Evolutionary conservation across 1,140 invertebrate genomes (phyloP).

Genomic region (Trachelipus rathkii): DNA sequence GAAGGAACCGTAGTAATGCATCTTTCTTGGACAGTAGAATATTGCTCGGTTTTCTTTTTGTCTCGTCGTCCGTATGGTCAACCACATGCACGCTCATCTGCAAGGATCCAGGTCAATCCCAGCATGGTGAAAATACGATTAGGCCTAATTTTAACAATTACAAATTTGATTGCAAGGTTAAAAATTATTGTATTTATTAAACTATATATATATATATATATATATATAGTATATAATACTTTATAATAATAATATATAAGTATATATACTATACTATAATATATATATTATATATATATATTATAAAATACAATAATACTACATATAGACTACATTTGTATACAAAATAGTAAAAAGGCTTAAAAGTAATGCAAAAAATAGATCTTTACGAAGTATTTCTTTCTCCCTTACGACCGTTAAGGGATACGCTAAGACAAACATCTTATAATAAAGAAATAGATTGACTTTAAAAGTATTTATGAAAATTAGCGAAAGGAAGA

Average conservation of each 20-base stretch:
- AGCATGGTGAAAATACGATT: too few relatives aligned
- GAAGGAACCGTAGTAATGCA: too few relatives aligned
- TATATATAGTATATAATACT: slow-evolving; percentile 1
- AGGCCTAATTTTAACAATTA: too few relatives aligned
- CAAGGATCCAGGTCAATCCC: too few relatives aligned
- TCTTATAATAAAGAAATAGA: background rate
- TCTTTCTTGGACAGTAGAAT: too few relatives aligned
- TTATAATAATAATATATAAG: too few relatives aligned
- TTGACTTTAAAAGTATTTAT: slow-evolving; percentile 6
- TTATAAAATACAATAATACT: background rate
- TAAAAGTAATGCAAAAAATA: background rate
- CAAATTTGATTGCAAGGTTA: too few relatives aligned
- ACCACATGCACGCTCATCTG: too few relatives aligned
- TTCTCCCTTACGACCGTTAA: background rate
- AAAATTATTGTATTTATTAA: too few relatives aligned
- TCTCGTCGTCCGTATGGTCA: too few relatives aligned
- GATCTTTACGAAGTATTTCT: background rate
- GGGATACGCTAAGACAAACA: background rate
- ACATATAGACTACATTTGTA: background rate
- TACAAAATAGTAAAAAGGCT: background rate
- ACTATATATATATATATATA: background rate
- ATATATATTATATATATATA: slow-evolving; percentile 8
- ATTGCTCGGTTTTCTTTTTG: too few relatives aligned
- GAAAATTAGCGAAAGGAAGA: background rate
- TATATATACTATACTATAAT: background rate